phyloP scores from a whole-genome alignment of 2,888 invertebrate genomes.

The Tribolium freemani region DNA sequence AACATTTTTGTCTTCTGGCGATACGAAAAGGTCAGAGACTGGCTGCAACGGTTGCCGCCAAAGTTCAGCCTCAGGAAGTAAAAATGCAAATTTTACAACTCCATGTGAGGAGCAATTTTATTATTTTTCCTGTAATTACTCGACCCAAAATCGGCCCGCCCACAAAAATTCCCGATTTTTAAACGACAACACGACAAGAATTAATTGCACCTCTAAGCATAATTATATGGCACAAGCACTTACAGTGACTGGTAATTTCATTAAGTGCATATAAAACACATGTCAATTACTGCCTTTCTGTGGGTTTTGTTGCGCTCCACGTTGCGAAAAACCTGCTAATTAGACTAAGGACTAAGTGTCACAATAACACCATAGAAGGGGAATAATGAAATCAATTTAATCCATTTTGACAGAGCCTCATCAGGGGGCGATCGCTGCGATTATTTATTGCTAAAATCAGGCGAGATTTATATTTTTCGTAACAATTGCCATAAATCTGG shows the following conservation, averaged over 20 bases:
- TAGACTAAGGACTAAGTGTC: conserved; percentile 11
- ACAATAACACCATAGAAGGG: not conserved
- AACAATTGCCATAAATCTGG: conserved; percentile 32
- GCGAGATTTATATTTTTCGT: conserved; percentile 31
- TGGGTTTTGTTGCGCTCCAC: conserved; percentile 6
- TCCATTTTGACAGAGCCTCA: conserved; percentile 26
- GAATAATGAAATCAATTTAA: conserved; percentile 32
- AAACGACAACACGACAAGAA: conserved; percentile 29
- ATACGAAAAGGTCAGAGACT: conserved; percentile 56
- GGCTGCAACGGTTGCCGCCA: conserved; percentile 53
- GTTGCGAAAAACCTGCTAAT: not conserved
- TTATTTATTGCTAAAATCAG: conserved; percentile 32
- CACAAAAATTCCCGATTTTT: conserved; percentile 22
- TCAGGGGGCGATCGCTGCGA: conserved; percentile 19
- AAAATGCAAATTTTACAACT: conserved; percentile 61
- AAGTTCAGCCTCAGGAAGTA: conserved; percentile 58
- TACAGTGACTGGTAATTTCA: conserved; percentile 50
- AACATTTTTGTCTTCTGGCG: conserved; percentile 58
- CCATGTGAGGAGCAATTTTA: conserved; percentile 55
- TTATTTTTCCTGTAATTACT: conserved; percentile 50
- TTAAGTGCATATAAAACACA: conserved; percentile 41
- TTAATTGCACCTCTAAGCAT: conserved; percentile 44
- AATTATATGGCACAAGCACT: conserved; percentile 51
- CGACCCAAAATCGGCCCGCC: conserved; percentile 30
- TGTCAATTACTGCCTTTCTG: conserved; percentile 36